These are phyloP conservation scores for Xylocopa sonorina DNA, from an alignment of 1,140 invertebrate genomes.

Conservation along the genomic window DNA sequence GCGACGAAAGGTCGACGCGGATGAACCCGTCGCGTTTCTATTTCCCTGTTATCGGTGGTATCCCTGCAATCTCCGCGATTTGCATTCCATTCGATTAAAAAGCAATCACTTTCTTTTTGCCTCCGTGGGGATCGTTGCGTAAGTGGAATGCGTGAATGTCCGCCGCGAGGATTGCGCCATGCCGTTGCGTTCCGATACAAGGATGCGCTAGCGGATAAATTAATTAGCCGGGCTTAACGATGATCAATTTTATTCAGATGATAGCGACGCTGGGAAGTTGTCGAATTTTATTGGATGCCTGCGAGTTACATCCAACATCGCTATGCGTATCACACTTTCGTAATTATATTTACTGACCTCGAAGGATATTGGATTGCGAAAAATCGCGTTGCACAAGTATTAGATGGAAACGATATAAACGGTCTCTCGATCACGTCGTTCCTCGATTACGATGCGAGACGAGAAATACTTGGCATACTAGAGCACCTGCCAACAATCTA, in stretches of 20 bases:
- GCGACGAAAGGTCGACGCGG: conserved; percentile 16
- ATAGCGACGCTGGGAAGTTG: not conserved
- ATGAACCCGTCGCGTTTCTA: conserved; percentile 14
- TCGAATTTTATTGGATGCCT: conserved; percentile 16
- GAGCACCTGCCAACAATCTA: not conserved
- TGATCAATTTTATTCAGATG: not conserved
- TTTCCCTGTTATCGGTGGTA: conserved; percentile 46
- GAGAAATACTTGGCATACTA: too few relatives aligned
- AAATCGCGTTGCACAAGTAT: not conserved
- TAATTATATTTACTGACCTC: not conserved
- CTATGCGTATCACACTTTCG: too few relatives aligned
- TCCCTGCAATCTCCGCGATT: conserved; percentile 43
- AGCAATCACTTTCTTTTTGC: conserved; percentile 39
- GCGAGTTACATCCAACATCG: not conserved
- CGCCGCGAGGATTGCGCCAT: conserved; percentile 48
- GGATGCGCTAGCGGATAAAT: conserved; percentile 21
- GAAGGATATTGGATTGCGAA: not conserved
- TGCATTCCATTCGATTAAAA: conserved; percentile 59
- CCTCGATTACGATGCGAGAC: too few relatives aligned
- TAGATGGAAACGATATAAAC: not conserved
- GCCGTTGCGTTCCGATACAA: conserved; percentile 24
- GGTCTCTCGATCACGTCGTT: too few relatives aligned
- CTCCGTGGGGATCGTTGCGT: not conserved
- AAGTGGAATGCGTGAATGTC: conserved; percentile 31
- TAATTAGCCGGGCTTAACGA: conserved; percentile 22